phyloP scores from a whole-genome alignment of 35 echinoderm and acorn worm species.

The Lytechinus variegatus region DNA sequence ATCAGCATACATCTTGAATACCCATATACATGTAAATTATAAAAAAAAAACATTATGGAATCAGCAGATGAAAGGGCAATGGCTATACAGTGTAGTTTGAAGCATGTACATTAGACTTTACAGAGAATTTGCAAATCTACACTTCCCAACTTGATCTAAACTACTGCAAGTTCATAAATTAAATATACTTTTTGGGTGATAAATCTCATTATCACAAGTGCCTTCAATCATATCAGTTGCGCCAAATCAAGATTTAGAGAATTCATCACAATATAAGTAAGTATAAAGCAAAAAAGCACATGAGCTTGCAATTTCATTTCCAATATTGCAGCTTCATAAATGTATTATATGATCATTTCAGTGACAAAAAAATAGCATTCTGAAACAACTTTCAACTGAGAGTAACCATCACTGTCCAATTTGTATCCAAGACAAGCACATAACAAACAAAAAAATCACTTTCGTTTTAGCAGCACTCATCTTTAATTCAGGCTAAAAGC shows the following conservation, averaged over 20 bases:
- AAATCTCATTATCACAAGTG: background rate
- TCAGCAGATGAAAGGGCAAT: no score
- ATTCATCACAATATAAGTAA: no score
- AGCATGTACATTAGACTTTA: no score
- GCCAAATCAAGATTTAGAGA: background rate
- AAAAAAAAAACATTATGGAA: no score
- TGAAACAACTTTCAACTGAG: background rate
- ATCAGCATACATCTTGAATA: no score
- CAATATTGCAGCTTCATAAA: background rate
- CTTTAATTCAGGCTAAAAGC: constrained; percentile 3
- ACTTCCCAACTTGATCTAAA: no score
- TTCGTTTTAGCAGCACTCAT: background rate
- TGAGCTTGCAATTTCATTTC: background rate
- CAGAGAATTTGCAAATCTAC: no score
- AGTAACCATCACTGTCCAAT: no score
- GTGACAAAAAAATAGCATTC: background rate
- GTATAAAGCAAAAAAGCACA: background rate
- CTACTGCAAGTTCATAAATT: no score
- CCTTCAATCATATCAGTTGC: background rate
- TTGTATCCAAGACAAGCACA: background rate
- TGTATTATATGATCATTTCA: background rate
- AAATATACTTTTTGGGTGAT: background rate
- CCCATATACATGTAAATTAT: no score
- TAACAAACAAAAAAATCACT: background rate
- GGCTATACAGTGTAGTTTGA: no score